Conservation (phyloP, 2,888 invertebrate genomes). For the Coleophora flavipennella region DNA sequence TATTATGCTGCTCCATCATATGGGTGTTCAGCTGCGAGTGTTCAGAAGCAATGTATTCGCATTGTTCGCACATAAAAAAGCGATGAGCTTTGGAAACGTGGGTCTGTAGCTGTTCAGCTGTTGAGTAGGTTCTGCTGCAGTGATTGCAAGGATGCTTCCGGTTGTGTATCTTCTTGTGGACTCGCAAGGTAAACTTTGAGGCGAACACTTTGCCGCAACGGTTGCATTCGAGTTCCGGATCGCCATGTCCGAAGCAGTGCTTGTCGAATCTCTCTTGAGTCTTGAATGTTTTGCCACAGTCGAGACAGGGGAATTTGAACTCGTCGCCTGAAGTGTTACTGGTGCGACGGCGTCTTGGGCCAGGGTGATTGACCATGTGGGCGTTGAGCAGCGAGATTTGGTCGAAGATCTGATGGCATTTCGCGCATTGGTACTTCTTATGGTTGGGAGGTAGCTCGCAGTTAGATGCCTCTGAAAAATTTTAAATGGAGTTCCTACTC, state of each 20-base stretch:
- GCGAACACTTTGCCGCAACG: conserved; percentile 62
- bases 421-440: conserved; percentile 57
- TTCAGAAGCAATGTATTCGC: conserved; percentile 27
- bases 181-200: conserved; percentile 52
- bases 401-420: conserved; percentile 55
- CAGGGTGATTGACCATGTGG: conserved; percentile 32
- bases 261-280: conserved; percentile 44
- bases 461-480: conserved; percentile 20
- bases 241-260: conserved; percentile 54
- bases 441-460: conserved; percentile 19
- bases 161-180: conserved; percentile 51
- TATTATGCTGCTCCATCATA: not conserved
- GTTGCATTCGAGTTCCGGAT: conserved; percentile 57
- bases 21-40: conserved; percentile 28
- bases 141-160: conserved; percentile 38
- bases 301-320: conserved; percentile 37
- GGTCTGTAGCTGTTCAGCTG: too few relatives aligned
- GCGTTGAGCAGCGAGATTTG: conserved; percentile 43
- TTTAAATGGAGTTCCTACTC: too few relatives aligned
- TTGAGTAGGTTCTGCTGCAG: conserved; percentile 37
- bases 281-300: conserved; percentile 52
- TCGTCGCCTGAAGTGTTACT: conserved; percentile 14
- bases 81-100: conserved; percentile 25
- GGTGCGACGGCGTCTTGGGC: conserved; percentile 25
- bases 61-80: conserved; percentile 34